Evolutionary conservation across 1,140 invertebrate species (phyloP), one percentile per base, ranked within the genome.

Genomic region (Platyscapa corneri): DNA sequence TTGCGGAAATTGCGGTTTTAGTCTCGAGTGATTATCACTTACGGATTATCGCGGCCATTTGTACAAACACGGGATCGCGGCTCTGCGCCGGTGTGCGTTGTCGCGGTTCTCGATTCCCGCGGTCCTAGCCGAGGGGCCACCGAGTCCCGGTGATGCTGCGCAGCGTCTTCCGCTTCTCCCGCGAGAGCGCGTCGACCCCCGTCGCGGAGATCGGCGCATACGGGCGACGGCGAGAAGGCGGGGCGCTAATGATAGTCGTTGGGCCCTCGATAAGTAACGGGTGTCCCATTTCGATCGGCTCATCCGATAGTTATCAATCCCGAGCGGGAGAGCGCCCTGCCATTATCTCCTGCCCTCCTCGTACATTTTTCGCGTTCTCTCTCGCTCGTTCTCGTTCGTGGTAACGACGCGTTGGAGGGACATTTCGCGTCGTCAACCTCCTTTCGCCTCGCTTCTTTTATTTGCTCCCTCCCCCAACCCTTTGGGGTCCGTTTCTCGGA

Each of bases 271-370:
- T 91, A 92, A 92, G 89, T 91, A 92, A 90, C 89, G 90, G 91
- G 90, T 91, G 88, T 91, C 89, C 87, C 86, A 88, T 90, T 90
- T 90, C 90, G 89, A 91, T 91, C 89, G 90, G 86, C 87, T 82
- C 88, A 89, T 90, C 88, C 88, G 88, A 90, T 91, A 90, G 90
- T 92, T 91, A 92, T 91, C 90, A 90, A 91, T 91, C 88, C 87
- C 86, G 72, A 87, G 82, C 65, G 84, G 86, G 78, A 64, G 83
- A 81, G 88, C 89, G 90, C 88, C 88, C 90, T 91, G 88, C 90
- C 85, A 91, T 92, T 92, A 92, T 75, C 49, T 34, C 81, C 77
- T 82, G 84, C 76, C 79, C 46, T 37, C 56, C 72, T 53, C 53
- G 37, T 77, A 34, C 67, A 81, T 56, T 78, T 53, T 49, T 60